Evolutionary conservation across 2,888 invertebrate species (phyloP).

Genomic region (Ormyrus pomaceus): DNA sequence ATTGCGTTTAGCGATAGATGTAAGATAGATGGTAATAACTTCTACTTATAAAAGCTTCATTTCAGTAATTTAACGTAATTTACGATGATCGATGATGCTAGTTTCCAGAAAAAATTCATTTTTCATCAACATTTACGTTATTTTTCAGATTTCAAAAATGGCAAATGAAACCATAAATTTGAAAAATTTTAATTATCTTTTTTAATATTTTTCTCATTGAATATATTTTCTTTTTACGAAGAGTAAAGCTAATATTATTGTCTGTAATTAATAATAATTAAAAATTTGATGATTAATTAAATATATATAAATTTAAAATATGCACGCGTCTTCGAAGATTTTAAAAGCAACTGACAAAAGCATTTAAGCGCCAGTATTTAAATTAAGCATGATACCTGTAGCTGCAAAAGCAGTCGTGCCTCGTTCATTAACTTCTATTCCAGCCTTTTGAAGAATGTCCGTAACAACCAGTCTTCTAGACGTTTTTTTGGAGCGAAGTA

Average conservation of each 20-base stretch:
- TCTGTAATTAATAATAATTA: no score
- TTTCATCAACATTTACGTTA: neutral
- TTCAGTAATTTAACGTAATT: constrained; percentile 28
- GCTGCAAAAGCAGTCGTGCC: constrained; percentile 85
- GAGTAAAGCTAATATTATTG: no score
- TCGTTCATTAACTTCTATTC: constrained; percentile 86
- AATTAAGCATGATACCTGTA: constrained; percentile 77
- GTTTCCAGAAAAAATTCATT: neutral
- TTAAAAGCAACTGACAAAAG: constrained; percentile 32
- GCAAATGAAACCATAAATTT: neutral
- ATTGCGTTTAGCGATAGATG: neutral
- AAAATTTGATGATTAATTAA: neutral
- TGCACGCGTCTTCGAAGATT: constrained; percentile 45
- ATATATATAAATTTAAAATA: constrained; percentile 8
- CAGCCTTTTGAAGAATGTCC: constrained; percentile 85
- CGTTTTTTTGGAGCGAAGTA: constrained; percentile 79
- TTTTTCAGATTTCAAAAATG: neutral
- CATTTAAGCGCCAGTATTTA: no score
- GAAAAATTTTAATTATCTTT: neutral
- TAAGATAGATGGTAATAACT: constrained; percentile 13
- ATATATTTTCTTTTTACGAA: neutral
- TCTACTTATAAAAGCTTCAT: constrained; percentile 3
- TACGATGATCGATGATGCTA: constrained; percentile 21
- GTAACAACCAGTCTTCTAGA: constrained; percentile 80
- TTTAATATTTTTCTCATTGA: neutral